Evolutionary conservation across 2,888 invertebrate genomes (phyloP), one percentile per base, ranked within the genome.

Genomic region (Phaedon cochleariae): DNA sequence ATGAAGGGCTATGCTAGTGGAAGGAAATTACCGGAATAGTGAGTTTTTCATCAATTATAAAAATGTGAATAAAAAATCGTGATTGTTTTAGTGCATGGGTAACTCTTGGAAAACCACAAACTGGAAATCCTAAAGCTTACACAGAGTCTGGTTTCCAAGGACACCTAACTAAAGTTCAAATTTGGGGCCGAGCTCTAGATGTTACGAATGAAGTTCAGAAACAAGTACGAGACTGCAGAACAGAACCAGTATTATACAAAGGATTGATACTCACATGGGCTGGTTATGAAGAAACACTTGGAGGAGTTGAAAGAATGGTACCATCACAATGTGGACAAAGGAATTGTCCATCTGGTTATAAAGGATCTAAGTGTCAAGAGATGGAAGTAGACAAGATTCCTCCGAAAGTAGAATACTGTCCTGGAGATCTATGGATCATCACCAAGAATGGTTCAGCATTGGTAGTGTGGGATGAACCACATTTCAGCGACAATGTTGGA

Each of bases 61-160:
- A 10, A 6, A 12, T 48, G 6, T 9, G 15, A 62, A 22, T 37
- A 20, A 15, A 53, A 20, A 12, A 22, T 20, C 29, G 48, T 18
- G 1, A n/a, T n/a, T n/a, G n/a, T 83, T 88, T 73, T 82, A 94
- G 94, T 84, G 93, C 93, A 49, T 97, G 96, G 96, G 91, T 95
- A 48, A 95, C 95, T 34, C 85, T 97, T 49, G 97, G 97, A 59
- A 94, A 95, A 79, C 96, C 96, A 53, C 90, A 93, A 80, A 90
- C 90, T 7, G 92, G 92, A 72, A 91, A 90, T 80, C 87, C 90
- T n/a, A 92, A 92, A 76, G 90, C 90, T 0, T 95, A 94, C 77
- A 92, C 93, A 0, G 95, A 95, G 83, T 87, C 91, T 49, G 96
- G 96, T n/a, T 97, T 97, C 90, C 95, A 95, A 86, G 98, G 98